phyloP scores from a whole-genome alignment of 2,888 invertebrate species.

The Psylliodes chrysocephalus region DNA sequence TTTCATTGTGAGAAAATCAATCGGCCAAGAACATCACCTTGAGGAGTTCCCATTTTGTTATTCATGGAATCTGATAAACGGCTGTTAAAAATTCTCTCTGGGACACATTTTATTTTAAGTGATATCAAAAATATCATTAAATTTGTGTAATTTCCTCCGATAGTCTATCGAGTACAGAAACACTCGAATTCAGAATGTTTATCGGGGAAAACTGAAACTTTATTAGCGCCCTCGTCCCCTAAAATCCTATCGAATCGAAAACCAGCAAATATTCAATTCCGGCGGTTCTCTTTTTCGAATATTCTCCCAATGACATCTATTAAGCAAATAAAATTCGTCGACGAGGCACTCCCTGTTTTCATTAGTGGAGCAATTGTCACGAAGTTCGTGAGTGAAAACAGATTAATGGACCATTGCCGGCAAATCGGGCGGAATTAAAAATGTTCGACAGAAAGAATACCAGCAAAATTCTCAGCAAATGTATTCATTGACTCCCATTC shows the following conservation, averaged over 20 bases:
- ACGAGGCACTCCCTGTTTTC: conserved; percentile 19
- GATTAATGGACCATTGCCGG: conserved; percentile 29
- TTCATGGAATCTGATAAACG: too few species aligned
- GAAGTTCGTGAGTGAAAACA: conserved; percentile 30
- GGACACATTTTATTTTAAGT: too few species aligned
- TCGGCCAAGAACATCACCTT: too few species aligned
- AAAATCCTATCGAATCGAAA: conserved; percentile 17
- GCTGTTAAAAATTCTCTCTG: too few species aligned
- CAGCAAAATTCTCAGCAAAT: conserved; percentile 18
- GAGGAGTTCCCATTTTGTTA: too few species aligned
- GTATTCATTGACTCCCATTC: conserved; percentile 24
- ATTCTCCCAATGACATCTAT: conserved; percentile 29
- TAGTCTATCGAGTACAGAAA: too few species aligned
- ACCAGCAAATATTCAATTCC: conserved; percentile 26
- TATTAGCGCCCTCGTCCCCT: conserved; percentile 16
- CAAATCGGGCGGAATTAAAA: conserved; percentile 28
- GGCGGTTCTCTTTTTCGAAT: conserved; percentile 19
- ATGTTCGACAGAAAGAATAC: conserved; percentile 24
- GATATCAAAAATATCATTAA: too few species aligned
- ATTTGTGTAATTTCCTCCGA: too few species aligned
- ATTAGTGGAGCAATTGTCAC: conserved; percentile 30
- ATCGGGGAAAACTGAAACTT: conserved; percentile 12
- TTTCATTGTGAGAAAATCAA: too few species aligned
- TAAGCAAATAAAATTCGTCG: conserved; percentile 31
- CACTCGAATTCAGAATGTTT: too few species aligned